A percentile compares a stretch with the other conserved stretches of the same genome.
Evolutionary conservation across 1,140 invertebrate genomes (phyloP).

Genomic region (Sipha flava): DNA sequence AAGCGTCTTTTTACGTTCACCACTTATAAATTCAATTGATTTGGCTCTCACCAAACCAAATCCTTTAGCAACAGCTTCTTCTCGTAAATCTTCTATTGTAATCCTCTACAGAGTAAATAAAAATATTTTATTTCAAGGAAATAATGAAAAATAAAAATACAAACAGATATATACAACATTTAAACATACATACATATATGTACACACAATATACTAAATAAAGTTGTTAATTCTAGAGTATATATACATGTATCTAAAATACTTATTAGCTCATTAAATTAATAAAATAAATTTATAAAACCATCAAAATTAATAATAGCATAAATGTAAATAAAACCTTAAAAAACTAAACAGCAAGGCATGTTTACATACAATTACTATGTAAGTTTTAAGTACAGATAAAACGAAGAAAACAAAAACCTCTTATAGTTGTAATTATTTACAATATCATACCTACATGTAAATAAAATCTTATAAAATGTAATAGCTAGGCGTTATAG

Average conservation of each 20-base stretch:
- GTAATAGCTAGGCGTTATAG: not conserved
- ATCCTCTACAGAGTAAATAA: conserved; percentile 48
- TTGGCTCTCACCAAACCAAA: conserved; percentile 33
- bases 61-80: conserved; percentile 42
- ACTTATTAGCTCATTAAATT: not conserved
- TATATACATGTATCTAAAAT: not conserved
- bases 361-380: too few species aligned
- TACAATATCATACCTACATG: too few species aligned
- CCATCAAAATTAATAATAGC: not conserved
- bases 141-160: not conserved
- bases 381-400: too few species aligned
- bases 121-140: not conserved
- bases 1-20: conserved; percentile 35
- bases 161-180: not conserved
- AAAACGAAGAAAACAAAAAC: too few species aligned
- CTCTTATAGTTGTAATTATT: too few species aligned
- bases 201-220: too few species aligned
- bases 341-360: conserved; percentile 18
- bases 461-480: conserved; percentile 3
- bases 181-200: too few species aligned
- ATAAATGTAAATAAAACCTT: not conserved
- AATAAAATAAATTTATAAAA: not conserved
- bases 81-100: conserved; percentile 57
- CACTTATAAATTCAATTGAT: conserved; percentile 37
- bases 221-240: not conserved